These are phyloP conservation scores for Syrmaticus mikado DNA, from an alignment of 2,113 vertebrate genomes.

Conservation along the genomic window DNA sequence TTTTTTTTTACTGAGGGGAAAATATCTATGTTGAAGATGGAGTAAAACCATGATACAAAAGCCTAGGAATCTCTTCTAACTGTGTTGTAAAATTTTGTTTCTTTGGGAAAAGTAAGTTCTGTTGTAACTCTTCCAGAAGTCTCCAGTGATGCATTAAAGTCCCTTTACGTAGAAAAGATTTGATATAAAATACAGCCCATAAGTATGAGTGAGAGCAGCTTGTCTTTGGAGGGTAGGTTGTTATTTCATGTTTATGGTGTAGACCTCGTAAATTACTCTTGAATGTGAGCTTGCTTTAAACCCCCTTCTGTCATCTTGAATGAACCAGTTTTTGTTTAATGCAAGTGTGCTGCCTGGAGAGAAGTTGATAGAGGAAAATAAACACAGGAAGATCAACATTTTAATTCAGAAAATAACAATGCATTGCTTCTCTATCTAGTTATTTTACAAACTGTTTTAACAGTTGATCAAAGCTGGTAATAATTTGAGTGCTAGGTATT, in stretches of 20 bases:
- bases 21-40: neutral
- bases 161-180: constrained; percentile 27
- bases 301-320: constrained; percentile 31
- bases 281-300: constrained; percentile 38
- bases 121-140: constrained; percentile 31
- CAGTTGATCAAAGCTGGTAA: constrained; percentile 43
- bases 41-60: neutral
- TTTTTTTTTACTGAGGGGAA: neutral
- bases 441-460: constrained; percentile 22
- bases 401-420: neutral
- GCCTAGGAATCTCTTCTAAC: neutral
- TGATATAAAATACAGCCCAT: constrained; percentile 56
- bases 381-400: neutral
- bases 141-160: constrained; percentile 57
- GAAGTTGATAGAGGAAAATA: neutral
- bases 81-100: constrained; percentile 22
- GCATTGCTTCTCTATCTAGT: neutral
- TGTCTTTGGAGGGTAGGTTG: constrained; percentile 43
- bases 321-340: constrained; percentile 7
- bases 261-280: constrained; percentile 56
- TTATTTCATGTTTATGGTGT: constrained; percentile 62
- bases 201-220: constrained; percentile 36
- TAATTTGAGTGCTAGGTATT: constrained; percentile 48
- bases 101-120: constrained; percentile 18
- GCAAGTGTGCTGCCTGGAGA: neutral